A percentile compares a stretch with the other conserved stretches of the same genome.
Conservation (phyloP, 2,797 vertebrate species). For the Protonibea diacanthus region DNA sequence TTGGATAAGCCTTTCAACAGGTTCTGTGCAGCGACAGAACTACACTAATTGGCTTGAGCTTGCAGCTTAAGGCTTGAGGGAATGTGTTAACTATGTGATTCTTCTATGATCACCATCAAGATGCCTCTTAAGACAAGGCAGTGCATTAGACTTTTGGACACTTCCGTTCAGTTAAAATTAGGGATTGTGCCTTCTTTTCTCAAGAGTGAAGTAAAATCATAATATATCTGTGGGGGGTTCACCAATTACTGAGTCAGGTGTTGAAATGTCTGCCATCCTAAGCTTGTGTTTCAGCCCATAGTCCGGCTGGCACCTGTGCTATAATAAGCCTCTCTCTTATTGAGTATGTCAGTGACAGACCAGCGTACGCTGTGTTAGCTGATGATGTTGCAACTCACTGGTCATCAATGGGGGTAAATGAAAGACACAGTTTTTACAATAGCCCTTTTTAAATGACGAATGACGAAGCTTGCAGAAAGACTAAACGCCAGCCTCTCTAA, state of each 20-base stretch:
- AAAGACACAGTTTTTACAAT: conserved; percentile 41
- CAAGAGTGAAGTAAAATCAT: conserved; percentile 37
- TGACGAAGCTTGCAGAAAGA: conserved; percentile 10
- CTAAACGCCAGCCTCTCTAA: background rate
- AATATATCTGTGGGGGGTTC: conserved; percentile 23
- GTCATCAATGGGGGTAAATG: conserved; percentile 43
- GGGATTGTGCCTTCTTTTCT: conserved; percentile 11
- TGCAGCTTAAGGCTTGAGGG: conserved; percentile 40
- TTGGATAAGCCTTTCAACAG: conserved; percentile 40
- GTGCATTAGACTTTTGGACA: background rate
- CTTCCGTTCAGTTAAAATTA: background rate
- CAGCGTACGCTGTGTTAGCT: conserved; percentile 28
- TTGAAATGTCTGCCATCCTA: conserved; percentile 30
- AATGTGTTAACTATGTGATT: conserved; percentile 33
- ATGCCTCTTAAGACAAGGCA: conserved; percentile 1
- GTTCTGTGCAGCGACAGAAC: background rate
- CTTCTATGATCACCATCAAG: conserved; percentile 22
- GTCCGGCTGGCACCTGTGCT: conserved; percentile 40
- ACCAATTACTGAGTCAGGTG: conserved; percentile 23
- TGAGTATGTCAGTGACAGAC: conserved; percentile 43
- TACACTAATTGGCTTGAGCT: conserved; percentile 44
- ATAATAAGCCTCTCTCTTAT: conserved; percentile 45
- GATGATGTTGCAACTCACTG: conserved; percentile 32
- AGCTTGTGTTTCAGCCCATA: conserved; percentile 48
- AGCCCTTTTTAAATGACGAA: conserved; percentile 21